phyloP scores from a whole-genome alignment of 2,113 vertebrate genomes.

The Halcyon senegalensis region DNA sequence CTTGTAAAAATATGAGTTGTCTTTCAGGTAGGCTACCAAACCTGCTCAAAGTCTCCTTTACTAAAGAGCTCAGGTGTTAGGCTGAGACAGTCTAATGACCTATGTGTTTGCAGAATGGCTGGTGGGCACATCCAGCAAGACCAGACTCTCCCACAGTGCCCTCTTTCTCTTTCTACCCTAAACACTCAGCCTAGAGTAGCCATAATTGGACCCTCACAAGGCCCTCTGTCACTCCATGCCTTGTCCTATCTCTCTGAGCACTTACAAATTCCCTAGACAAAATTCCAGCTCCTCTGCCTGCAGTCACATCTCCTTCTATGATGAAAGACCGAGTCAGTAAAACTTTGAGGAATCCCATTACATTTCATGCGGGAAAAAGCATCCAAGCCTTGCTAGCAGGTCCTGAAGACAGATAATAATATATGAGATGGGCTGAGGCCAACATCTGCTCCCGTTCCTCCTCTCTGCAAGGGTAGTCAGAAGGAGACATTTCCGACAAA shows the following conservation, averaged over 20 bases:
- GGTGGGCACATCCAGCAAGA: background rate
- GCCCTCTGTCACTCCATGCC: background rate
- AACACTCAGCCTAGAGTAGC: background rate
- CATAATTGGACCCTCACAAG: background rate
- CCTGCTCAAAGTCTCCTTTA: background rate
- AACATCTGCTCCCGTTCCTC: background rate
- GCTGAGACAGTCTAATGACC: background rate
- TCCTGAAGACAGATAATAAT: background rate
- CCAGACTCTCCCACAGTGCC: background rate
- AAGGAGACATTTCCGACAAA: background rate
- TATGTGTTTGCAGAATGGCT: background rate
- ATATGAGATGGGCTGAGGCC: background rate
- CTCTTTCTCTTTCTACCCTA: background rate
- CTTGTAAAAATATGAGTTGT: background rate
- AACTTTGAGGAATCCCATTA: background rate
- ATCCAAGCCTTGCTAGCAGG: background rate
- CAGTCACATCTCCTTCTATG: background rate
- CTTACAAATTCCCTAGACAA: background rate
- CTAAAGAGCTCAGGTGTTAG: accelerated
- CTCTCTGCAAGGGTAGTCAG: background rate
- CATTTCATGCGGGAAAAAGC: background rate
- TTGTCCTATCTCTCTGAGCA: background rate
- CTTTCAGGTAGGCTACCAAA: background rate
- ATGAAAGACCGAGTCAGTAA: background rate
- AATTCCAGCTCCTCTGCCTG: accelerated